Evolutionary conservation across 2,888 invertebrate species (phyloP).

Genomic region (Eutolmus rufibarbis): DNA sequence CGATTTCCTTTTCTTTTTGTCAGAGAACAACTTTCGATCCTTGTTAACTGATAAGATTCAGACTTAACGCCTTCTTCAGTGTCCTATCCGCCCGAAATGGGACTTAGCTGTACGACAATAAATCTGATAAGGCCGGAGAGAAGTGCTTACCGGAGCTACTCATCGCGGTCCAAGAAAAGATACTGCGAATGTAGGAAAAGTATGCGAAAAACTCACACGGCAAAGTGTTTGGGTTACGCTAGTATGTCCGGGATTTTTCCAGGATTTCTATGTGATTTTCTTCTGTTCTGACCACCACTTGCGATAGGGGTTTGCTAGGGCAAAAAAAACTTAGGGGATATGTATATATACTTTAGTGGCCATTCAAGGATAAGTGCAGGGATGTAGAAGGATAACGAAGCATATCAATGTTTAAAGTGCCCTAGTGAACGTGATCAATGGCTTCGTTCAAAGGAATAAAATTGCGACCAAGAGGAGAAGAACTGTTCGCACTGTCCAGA

Average conservation of each 20-base stretch:
- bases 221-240: not conserved
- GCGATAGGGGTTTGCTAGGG: not conserved
- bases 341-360: not conserved
- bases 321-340: not conserved
- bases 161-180: not conserved
- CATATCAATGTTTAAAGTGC: slow-evolving; percentile 25
- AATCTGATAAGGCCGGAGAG: slow-evolving; percentile 12
- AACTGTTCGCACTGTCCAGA: not conserved
- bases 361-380: not conserved
- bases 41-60: slow-evolving; percentile 34
- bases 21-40: slow-evolving; percentile 18
- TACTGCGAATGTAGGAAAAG: not conserved
- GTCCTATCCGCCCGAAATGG: slow-evolving; percentile 22
- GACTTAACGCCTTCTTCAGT: slow-evolving; percentile 1
- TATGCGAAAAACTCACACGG: not conserved
- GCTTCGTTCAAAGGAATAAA: not conserved
- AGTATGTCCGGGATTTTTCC: not conserved
- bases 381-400: slow-evolving; percentile 3
- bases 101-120: slow-evolving; percentile 17
- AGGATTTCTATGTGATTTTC: slow-evolving; percentile 1
- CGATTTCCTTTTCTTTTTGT: slow-evolving; percentile 9
- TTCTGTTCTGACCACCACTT: not conserved
- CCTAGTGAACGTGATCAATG: slow-evolving; percentile 1
- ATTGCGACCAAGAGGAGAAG: not conserved
- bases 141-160: slow-evolving; percentile 20